Conservation (phyloP, 2,113 vertebrate genomes). For the Callocephalon fimbriatum region DNA sequence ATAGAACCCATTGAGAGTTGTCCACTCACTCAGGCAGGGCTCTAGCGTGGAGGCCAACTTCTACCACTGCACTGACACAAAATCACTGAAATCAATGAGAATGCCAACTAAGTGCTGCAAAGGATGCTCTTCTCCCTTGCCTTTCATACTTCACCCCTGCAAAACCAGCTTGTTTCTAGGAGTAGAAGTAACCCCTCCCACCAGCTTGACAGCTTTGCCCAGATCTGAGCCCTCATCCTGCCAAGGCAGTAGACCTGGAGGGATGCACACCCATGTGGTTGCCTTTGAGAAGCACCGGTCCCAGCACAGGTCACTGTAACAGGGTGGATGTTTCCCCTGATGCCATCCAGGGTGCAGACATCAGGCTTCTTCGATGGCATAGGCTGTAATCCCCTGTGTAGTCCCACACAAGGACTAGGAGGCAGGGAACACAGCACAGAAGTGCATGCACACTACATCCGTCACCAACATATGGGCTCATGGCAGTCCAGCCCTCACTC, state of each 20-base stretch:
- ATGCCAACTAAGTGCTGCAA: not conserved
- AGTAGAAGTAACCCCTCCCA: not conserved
- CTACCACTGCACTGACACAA: not conserved
- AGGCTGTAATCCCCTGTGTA: not conserved
- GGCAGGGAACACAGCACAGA: accelerated
- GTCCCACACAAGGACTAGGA: not conserved
- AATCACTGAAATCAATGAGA: conserved; percentile 51
- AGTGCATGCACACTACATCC: accelerated
- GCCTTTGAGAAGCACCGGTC: not conserved
- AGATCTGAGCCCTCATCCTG: not conserved
- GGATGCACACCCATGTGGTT: accelerated
- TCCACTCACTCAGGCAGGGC: not conserved
- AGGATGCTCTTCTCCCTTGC: not conserved
- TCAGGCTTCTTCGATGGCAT: accelerated
- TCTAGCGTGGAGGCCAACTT: not conserved
- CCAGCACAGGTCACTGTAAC: accelerated
- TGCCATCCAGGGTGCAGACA: accelerated
- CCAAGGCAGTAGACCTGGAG: not conserved
- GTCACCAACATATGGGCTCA: accelerated
- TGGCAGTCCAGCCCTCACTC: not conserved
- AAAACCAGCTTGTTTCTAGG: not conserved
- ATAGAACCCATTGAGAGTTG: conserved; percentile 4
- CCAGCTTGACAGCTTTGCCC: not conserved
- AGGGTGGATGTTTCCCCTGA: not conserved
- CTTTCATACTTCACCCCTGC: not conserved